Conservation (phyloP, 2,797 vertebrate species). For the Nasua narica region DNA sequence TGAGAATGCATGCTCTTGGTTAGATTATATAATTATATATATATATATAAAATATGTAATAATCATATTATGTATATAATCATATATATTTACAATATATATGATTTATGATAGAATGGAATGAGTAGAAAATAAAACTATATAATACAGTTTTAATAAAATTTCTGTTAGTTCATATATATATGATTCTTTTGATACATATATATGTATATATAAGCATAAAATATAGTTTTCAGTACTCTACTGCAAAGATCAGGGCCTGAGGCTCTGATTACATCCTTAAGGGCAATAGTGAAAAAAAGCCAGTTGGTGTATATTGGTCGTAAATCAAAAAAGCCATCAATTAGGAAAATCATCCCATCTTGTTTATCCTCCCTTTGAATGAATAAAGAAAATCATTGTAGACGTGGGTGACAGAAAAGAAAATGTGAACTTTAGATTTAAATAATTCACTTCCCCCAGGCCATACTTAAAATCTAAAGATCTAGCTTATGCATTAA, state of each 20-base stretch:
- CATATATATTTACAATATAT: not conserved
- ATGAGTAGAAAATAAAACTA: not conserved
- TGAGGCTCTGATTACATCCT: not conserved
- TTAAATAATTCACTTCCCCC: conserved; percentile 12
- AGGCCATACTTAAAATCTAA: conserved; percentile 6
- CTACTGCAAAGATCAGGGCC: not conserved
- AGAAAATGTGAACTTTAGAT: conserved; percentile 11
- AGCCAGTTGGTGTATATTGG: not conserved
- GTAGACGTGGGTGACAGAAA: not conserved
- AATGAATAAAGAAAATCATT: not conserved
- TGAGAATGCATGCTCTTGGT: not conserved
- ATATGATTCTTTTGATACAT: not conserved
- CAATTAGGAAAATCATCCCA: not conserved
- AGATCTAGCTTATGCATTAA: not conserved
- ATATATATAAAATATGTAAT: not conserved
- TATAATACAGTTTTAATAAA: not conserved
- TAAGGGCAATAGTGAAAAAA: not conserved
- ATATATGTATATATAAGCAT: not conserved
- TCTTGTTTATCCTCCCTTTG: not conserved
- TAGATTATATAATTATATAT: not conserved
- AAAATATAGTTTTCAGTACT: not conserved
- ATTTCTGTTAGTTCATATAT: not conserved
- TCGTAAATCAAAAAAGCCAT: not conserved
- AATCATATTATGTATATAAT: not conserved
- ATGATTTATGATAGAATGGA: not conserved